phyloP scores from a whole-genome alignment of 2,888 invertebrate genomes.

The Hartigia nigra region DNA sequence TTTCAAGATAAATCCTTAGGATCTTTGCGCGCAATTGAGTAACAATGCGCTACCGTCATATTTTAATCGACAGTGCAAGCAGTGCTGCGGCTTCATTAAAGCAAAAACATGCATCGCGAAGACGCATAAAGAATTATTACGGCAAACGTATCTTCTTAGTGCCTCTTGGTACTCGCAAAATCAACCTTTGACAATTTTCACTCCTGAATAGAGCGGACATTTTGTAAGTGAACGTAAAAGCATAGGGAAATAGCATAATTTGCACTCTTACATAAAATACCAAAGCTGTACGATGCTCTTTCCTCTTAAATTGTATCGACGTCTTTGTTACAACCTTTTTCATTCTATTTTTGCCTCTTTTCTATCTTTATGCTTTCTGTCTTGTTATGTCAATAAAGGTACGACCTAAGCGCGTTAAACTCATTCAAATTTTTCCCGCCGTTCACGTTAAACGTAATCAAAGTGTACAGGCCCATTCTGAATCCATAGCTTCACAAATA shows the following conservation, averaged over 20 bases:
- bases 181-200: not conserved
- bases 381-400: not conserved
- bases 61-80: not conserved
- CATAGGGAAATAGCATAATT: not conserved
- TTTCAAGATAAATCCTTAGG: not conserved
- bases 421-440: not conserved
- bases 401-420: not conserved
- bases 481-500: not conserved
- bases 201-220: not conserved
- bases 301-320: not conserved
- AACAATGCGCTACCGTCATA: not conserved
- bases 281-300: not conserved
- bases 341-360: not conserved
- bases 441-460: not conserved
- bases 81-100: not conserved
- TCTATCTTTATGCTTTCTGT: not conserved
- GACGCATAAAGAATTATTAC: not conserved
- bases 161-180: not conserved
- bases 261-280: not conserved
- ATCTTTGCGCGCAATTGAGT: not conserved
- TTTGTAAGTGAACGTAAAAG: not conserved
- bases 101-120: not conserved
- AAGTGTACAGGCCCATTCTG: not conserved
- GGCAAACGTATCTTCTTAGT: not conserved
- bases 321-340: not conserved